Percentiles rank a stretch among this genome's conserved stretches.
Evolutionary conservation across 2,888 invertebrate genomes (phyloP).

Genomic region (Spicauda simplicius): DNA sequence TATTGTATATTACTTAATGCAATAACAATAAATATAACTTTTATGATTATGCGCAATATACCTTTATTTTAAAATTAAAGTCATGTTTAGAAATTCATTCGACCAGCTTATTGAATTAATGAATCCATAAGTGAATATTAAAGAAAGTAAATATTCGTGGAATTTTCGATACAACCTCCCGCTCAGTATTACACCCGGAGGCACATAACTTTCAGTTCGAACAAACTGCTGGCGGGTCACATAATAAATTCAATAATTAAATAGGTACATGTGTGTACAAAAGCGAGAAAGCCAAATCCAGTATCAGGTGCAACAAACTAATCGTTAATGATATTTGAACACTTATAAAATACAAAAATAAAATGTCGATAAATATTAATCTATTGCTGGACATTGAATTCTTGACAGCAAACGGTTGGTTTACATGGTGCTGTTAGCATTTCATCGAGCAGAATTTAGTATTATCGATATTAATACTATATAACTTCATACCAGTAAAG

Average conservation of each 20-base stretch:
- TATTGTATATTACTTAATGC: conserved; percentile 1
- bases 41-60: conserved; percentile 17
- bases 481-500: neutral
- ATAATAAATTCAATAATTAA: conserved; percentile 67
- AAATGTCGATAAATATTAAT: conserved; percentile 79
- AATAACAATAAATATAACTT: conserved; percentile 22
- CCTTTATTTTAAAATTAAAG: conserved; percentile 33
- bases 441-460: neutral
- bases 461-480: no score
- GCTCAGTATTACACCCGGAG: conserved; percentile 41
- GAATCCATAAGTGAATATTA: conserved; percentile 39
- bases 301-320: conserved; percentile 67
- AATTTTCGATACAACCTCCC: conserved; percentile 23
- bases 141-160: conserved; percentile 30
- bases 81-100: conserved; percentile 28
- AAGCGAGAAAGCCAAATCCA: conserved; percentile 48
- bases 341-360: conserved; percentile 77
- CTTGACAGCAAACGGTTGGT: conserved; percentile 50
- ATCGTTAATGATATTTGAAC: conserved; percentile 78
- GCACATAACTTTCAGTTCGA: conserved; percentile 61
- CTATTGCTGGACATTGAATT: conserved; percentile 70
- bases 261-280: conserved; percentile 42
- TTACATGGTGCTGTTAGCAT: conserved; percentile 51
- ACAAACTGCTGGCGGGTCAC: conserved; percentile 59
- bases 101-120: conserved; percentile 56